Percentiles rank a stretch among this genome's conserved stretches.
Conservation (phyloP, 1,140 invertebrate species). For the Zophobas morio region DNA sequence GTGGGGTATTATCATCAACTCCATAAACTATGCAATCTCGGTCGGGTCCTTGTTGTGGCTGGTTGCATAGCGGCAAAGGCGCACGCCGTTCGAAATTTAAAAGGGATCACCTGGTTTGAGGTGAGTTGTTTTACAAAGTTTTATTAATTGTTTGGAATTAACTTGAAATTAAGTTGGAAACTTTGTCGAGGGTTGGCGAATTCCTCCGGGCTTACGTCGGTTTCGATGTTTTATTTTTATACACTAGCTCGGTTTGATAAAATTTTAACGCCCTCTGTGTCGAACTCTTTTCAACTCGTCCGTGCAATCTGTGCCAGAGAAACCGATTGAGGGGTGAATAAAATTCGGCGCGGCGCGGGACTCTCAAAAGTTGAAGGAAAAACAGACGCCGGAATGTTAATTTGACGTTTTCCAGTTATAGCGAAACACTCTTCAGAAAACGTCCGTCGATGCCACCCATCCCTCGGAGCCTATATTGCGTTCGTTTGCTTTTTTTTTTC, state of each 20-base stretch:
- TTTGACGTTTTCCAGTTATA: too few species aligned
- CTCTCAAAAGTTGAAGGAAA: too few species aligned
- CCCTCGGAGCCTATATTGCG: too few species aligned
- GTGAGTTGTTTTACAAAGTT: constrained; percentile 45
- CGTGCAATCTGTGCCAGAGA: too few species aligned
- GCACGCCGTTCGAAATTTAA: constrained; percentile 21
- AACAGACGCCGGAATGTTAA: too few species aligned
- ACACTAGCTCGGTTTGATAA: constrained; percentile 24
- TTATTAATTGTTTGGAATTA: constrained; percentile 49
- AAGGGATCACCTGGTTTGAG: constrained; percentile 47
- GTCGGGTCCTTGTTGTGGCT: constrained; percentile 44
- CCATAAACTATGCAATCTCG: constrained; percentile 51
- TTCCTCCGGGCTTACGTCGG: constrained; percentile 35
- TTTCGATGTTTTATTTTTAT: constrained; percentile 37
- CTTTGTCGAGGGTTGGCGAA: constrained; percentile 29
- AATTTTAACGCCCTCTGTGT: constrained; percentile 23
- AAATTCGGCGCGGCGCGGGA: too few species aligned
- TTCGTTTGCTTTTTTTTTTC: too few species aligned
- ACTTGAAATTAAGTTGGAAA: constrained; percentile 48
- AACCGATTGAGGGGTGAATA: too few species aligned
- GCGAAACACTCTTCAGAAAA: too few species aligned
- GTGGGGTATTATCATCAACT: constrained; percentile 46
- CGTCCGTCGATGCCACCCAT: too few species aligned
- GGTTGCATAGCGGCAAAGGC: constrained; percentile 8
- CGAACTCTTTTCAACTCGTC: too few species aligned